Percentiles rank a stretch among this genome's conserved stretches.
phyloP scores from a whole-genome alignment of 2,113 vertebrate genomes.

The Nanger granti region DNA sequence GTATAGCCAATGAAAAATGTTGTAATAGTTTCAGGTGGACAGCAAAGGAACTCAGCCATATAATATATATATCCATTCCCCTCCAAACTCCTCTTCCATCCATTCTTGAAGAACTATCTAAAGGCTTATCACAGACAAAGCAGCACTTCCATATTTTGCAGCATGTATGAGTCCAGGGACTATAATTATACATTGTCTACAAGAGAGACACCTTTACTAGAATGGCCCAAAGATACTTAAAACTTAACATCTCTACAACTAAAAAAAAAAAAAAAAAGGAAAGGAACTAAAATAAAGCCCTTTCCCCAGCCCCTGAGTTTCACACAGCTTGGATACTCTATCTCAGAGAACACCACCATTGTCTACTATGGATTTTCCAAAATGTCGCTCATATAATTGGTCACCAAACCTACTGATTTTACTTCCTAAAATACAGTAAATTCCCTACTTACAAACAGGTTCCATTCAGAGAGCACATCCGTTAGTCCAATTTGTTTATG shows the following conservation, averaged over 20 bases:
- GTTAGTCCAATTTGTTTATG: background rate
- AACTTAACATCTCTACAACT: background rate
- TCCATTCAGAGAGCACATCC: background rate
- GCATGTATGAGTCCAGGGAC: background rate
- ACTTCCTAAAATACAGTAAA: background rate
- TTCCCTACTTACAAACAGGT: background rate
- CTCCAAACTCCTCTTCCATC: background rate
- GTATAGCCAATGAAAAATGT: background rate
- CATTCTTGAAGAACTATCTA: background rate
- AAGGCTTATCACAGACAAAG: background rate
- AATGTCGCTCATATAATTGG: background rate
- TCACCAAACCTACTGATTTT: background rate
- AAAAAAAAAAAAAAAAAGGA: background rate
- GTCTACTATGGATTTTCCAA: too few relatives aligned
- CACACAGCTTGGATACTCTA: background rate
- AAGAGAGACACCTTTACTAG: background rate
- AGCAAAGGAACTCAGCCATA: background rate
- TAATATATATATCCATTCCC: background rate
- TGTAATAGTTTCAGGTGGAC: background rate
- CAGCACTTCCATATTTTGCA: background rate
- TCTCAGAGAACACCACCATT: background rate
- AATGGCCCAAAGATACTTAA: background rate
- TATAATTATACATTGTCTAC: background rate
- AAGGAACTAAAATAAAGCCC: background rate
- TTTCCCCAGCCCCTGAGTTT: background rate